phyloP scores from a whole-genome alignment of 2,888 invertebrate genomes.

The Saturnia pavonia region DNA sequence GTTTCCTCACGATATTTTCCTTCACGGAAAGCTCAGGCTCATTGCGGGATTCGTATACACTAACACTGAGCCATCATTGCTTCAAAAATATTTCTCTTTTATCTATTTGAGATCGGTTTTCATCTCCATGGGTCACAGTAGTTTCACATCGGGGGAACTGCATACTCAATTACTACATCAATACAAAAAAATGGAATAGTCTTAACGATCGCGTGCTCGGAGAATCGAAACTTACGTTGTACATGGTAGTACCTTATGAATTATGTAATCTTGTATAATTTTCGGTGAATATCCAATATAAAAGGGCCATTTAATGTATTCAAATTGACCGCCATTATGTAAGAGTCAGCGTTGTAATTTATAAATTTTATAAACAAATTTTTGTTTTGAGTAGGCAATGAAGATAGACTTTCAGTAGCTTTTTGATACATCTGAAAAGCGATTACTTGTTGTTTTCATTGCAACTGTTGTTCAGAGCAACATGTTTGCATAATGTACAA shows the following conservation, averaged over 20 bases:
- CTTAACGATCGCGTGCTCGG: slow-evolving; percentile 36
- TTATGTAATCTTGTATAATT: slow-evolving; percentile 36
- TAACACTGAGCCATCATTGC: too few species aligned
- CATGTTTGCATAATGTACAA: background rate
- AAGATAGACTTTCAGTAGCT: background rate
- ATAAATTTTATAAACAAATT: slow-evolving; percentile 14
- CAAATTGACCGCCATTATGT: slow-evolving; percentile 46
- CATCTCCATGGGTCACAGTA: background rate
- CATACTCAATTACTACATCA: background rate
- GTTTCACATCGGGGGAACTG: background rate
- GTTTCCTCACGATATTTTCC: too few species aligned
- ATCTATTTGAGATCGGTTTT: background rate
- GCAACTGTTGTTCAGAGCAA: background rate
- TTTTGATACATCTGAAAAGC: background rate
- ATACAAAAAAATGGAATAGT: slow-evolving; percentile 6
- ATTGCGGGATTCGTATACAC: too few species aligned
- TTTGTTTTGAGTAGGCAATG: background rate
- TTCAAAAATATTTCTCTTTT: too few species aligned
- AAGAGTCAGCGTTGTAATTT: slow-evolving; percentile 41
- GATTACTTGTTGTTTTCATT: background rate
- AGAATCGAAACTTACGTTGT: slow-evolving; percentile 26
- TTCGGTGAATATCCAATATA: slow-evolving; percentile 38
- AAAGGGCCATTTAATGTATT: slow-evolving; percentile 41
- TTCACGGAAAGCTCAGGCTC: too few species aligned
- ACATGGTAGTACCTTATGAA: slow-evolving; percentile 36